Conservation (phyloP, 2,113 vertebrate species). For the Pedionomus torquatus region DNA sequence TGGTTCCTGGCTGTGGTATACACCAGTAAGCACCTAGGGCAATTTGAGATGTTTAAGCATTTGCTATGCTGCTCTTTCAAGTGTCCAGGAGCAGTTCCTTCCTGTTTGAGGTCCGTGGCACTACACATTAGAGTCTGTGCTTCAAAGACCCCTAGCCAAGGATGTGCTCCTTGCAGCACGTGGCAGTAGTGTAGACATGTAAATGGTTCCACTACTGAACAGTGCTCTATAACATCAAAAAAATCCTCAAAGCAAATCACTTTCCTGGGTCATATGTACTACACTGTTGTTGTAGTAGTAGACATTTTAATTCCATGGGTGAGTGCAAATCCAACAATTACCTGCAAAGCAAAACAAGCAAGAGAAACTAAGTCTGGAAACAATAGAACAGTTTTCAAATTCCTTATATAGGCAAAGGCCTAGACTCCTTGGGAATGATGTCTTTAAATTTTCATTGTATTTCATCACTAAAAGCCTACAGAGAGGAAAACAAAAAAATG, state of each 20-base stretch:
- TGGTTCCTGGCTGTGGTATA: background rate
- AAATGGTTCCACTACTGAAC: background rate
- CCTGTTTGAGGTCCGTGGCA: background rate
- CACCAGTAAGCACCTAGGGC: background rate
- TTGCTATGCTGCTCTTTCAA: background rate
- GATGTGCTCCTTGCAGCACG: background rate
- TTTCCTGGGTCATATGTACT: background rate
- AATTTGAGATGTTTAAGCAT: background rate
- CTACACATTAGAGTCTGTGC: background rate
- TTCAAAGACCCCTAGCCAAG: background rate
- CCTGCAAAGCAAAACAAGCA: background rate
- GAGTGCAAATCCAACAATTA: background rate
- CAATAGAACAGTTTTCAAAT: background rate
- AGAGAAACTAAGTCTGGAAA: background rate
- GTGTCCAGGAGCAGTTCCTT: background rate
- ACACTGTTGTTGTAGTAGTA: background rate
- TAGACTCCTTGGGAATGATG: background rate
- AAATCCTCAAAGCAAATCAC: background rate
- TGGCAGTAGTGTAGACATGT: background rate
- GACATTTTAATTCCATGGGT: background rate
- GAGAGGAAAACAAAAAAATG: background rate
- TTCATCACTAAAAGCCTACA: background rate
- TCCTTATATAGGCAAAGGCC: background rate
- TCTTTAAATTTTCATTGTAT: background rate
- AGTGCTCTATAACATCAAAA: background rate